Base-by-base conservation (phyloP, 2,797 vertebrate genomes). In the Helicolenus hilgendorfi region DNA sequence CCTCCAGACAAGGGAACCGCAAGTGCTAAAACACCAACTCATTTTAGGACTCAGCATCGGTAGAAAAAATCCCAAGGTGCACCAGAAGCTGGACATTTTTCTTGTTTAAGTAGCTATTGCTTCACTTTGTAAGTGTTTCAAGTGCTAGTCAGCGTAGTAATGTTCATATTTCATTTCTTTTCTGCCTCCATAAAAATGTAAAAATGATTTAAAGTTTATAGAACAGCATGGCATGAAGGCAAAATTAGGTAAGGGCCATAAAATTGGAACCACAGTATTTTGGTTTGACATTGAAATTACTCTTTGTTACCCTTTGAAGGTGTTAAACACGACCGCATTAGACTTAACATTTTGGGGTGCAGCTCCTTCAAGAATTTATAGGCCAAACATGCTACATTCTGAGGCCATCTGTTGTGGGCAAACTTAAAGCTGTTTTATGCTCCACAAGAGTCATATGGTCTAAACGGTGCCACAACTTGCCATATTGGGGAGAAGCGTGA, bases 371-470 rank as follows among this genome's bases (percentile, higher is more conserved):
- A 60, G 53, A 71, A 71, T 77, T 58, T 73, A 41, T 29, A 58
- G 45, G 38, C 22, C 4, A 70, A 87, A 77, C 36, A 77, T 35
- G 2, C 15, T 55, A 22, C 35, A 67, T 33, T 70, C 53, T 70
- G 2, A 62, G 20, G 27, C 55, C 60, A 69, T 67, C 72, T 91
- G 76, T 41, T 83, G 41, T 64, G 11, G 56, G 26, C 5, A 65
- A 15, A 11, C 38, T 83, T 77, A 56, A 74, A 73, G 38, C 35
- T 38, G 59, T 79, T 89, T 65, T 24, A 65, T 72, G 41, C 72
- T 72, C 76, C 41, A 56, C 13, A 10, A 33, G 36, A 81, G 70
- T 31, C 76, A 56, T 49, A 22, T 15, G 59, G 15, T 79, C 36
- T 45, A 58, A 77, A 68, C 26, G 1, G 41, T 73, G n/a, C 56